These are phyloP conservation scores for Sinelater perroti DNA, from an alignment of 2,888 invertebrate species.

Conservation along the genomic window DNA sequence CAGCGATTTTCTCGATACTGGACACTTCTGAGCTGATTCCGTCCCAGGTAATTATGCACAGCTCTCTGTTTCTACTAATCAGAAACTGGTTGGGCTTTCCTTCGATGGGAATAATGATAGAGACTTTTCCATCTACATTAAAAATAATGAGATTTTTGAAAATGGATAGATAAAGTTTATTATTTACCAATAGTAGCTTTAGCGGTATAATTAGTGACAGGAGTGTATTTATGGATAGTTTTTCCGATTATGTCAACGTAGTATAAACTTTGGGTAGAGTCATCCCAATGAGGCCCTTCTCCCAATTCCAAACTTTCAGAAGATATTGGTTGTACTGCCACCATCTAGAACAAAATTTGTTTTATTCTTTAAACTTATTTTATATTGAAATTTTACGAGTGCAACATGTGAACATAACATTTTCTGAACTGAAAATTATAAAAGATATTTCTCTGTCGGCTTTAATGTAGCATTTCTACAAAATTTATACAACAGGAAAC, in stretches of 20 bases:
- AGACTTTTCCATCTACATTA: slow-evolving; percentile 47
- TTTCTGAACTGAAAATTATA: too few species aligned
- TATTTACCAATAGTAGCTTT: slow-evolving; percentile 48
- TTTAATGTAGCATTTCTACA: too few species aligned
- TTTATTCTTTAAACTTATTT: too few species aligned
- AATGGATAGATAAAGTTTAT: neutral
- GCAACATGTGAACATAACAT: too few species aligned
- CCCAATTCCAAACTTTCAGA: slow-evolving; percentile 66
- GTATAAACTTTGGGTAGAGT: slow-evolving; percentile 68
- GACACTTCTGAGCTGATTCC: slow-evolving; percentile 65
- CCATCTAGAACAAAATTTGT: too few species aligned
- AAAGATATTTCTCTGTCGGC: too few species aligned
- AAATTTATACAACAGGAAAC: too few species aligned
- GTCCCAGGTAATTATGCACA: slow-evolving; percentile 72
- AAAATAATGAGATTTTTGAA: neutral
- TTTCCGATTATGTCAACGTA: slow-evolving; percentile 68
- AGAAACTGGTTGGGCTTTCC: slow-evolving; percentile 70
- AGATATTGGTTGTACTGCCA: too few species aligned
- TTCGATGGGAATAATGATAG: slow-evolving; percentile 72
- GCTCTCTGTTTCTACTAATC: slow-evolving; percentile 67
- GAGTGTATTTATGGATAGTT: slow-evolving; percentile 48
- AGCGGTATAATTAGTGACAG: slow-evolving; percentile 47
- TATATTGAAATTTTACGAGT: too few species aligned
- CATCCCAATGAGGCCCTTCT: slow-evolving; percentile 79
- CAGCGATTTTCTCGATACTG: slow-evolving; percentile 63